These are phyloP conservation scores for Drosophila anomalipes DNA, from an alignment of 2,888 invertebrate genomes.

Conservation along the genomic window DNA sequence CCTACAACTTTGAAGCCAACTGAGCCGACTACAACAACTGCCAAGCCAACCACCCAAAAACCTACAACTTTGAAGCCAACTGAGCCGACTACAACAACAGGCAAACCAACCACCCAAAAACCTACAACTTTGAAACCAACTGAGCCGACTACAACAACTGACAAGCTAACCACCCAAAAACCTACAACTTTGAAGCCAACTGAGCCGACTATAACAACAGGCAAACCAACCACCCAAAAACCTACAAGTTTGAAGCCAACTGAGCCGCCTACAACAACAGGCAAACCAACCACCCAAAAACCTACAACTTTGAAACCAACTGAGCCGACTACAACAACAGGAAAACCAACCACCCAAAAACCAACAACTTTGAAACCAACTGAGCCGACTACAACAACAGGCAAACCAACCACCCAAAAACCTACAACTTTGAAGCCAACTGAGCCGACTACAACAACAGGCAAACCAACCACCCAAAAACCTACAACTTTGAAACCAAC, in stretches of 20 bases:
- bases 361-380: conserved; percentile 8
- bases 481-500: neutral
- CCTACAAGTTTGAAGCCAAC: neutral
- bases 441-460: neutral
- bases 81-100: conserved; percentile 1
- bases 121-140: neutral
- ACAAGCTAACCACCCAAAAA: neutral
- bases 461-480: fast-evolving
- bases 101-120: neutral
- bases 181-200: neutral
- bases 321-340: neutral
- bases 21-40: neutral
- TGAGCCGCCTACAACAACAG: neutral
- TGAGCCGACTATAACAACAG: neutral
- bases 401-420: neutral
- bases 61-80: neutral
- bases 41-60: neutral
- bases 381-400: neutral
- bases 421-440: conserved; percentile 10
- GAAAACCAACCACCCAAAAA: neutral
- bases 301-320: neutral
- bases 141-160: neutral
- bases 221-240: fast-evolving
- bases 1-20: neutral
- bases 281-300: neutral